A percentile compares a stretch with the other conserved stretches of the same genome.
Evolutionary conservation across 2,113 vertebrate species (phyloP).

Genomic region (Varanus komodoensis): DNA sequence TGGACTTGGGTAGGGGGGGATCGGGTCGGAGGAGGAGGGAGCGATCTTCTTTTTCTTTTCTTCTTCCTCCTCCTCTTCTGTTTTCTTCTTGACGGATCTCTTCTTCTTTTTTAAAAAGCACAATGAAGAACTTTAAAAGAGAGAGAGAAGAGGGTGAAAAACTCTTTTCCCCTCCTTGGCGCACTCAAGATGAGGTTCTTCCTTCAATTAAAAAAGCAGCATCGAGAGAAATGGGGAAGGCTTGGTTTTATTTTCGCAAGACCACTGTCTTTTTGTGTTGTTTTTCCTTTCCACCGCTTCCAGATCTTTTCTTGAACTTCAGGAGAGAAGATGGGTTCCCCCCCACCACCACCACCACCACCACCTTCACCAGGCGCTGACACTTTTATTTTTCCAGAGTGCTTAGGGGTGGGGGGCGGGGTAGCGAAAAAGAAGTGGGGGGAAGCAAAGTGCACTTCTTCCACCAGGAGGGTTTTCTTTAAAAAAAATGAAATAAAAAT

Average conservation of each 20-base stretch:
- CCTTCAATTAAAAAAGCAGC: conserved; percentile 76
- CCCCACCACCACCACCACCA: background rate
- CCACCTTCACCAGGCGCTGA: conserved; percentile 71
- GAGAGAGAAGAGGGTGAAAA: conserved; percentile 31
- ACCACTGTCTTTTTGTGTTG: conserved; percentile 75
- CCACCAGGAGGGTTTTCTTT: conserved; percentile 68
- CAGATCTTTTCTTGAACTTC: conserved; percentile 82
- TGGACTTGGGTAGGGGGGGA: conserved; percentile 81
- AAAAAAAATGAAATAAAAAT: conserved; percentile 51
- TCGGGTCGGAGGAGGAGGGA: conserved; percentile 79
- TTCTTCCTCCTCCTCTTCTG: conserved; percentile 57
- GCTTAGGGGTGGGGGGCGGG: conserved; percentile 59
- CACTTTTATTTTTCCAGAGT: conserved; percentile 77
- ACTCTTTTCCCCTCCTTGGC: conserved; percentile 45
- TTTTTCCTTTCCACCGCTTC: conserved; percentile 81
- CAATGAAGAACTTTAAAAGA: background rate
- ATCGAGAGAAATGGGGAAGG: conserved; percentile 55
- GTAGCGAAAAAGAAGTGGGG: too few species aligned
- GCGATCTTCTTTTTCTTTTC: conserved; percentile 72
- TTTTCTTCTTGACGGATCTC: conserved; percentile 72
- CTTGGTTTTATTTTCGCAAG: conserved; percentile 61
- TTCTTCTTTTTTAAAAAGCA: conserved; percentile 64
- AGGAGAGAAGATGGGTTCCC: conserved; percentile 60
- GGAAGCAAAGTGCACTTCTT: conserved; percentile 78
- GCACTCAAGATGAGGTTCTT: conserved; percentile 70